Base-by-base conservation (phyloP, 2,888 invertebrate genomes). In the Stenchaetothrips biformis region DNA sequence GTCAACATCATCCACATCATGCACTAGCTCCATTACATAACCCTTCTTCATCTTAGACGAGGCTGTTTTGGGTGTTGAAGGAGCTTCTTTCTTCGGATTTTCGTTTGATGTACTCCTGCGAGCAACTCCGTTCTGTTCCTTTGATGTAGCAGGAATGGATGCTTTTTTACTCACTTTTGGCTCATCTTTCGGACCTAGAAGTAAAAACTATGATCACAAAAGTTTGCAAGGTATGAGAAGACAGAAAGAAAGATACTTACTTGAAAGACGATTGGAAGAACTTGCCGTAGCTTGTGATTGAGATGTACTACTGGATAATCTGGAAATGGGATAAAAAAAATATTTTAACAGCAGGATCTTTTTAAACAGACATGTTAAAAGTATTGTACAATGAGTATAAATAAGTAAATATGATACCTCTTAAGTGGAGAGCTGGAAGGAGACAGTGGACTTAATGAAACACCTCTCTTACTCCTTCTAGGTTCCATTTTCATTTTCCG, bases 401-500 rank as follows among this genome's bases (percentile, higher is more conserved):
- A 53, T 53, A 53, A 53, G 11, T 13, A 13, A 53, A 4, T 53
- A 6, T 53, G 4, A 53, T 53, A 53, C 53, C 53, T 53, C 37
- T 37, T 37, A 37, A 4, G 37, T 7, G 53, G 6, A 53, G 53
- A 9, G 53, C 16, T 9, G 18, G 18, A 25, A 8, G 67, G 67
- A 11, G 67, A 74, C 25, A 18, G 16, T 18, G 25, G 67, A 74
- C 11, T 21, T 11, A 11, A 7, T 4, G 67, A 74, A n/a, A 74
- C 11, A 25, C 67, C 67, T 25, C 67, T 21, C 8, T 21, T 21
- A 21, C 67, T 74, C 25, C 67, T 74, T n/a, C 67, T 21, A 74
- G 67, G 67, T 74, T 74, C 79, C n/a, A 67, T 18, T 37, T 67
- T 59, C 67, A 79, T 79, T 59, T 79, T 79, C 7, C 67, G 67